Conservation (phyloP, 2,113 vertebrate genomes). For the Spilogale gracilis region DNA sequence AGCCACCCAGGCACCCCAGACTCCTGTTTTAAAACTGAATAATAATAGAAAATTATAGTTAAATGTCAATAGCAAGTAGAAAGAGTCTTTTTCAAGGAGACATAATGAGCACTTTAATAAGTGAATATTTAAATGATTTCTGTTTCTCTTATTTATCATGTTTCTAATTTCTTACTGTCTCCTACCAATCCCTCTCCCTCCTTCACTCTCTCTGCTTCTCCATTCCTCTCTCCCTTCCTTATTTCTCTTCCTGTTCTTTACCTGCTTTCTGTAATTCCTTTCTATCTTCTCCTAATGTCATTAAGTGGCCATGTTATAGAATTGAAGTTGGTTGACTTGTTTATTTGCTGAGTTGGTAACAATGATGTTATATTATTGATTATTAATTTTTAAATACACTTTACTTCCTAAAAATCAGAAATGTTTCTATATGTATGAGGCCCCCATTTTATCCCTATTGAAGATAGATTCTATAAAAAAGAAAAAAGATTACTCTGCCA, state of each 20-base stretch:
- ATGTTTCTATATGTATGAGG: background rate
- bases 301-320: background rate
- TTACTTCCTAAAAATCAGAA: background rate
- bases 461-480: background rate
- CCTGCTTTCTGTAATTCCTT: background rate
- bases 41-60: background rate
- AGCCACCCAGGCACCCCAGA: background rate
- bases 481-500: background rate
- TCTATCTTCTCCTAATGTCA: background rate
- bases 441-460: background rate
- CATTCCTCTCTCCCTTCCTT: background rate
- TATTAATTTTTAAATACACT: slow-evolving; percentile 28
- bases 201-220: accelerated
- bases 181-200: background rate
- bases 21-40: slow-evolving; percentile 16
- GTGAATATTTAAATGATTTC: background rate
- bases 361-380: slow-evolving; percentile 26
- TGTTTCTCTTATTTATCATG: background rate
- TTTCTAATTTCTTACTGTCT: background rate
- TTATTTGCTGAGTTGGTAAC: background rate
- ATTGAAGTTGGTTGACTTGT: background rate
- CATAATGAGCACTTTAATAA: background rate
- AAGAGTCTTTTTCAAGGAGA: background rate
- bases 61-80: background rate
- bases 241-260: background rate